These are phyloP conservation scores for Plodia interpunctella DNA, from an alignment of 1,140 invertebrate genomes.

Conservation along the genomic window DNA sequence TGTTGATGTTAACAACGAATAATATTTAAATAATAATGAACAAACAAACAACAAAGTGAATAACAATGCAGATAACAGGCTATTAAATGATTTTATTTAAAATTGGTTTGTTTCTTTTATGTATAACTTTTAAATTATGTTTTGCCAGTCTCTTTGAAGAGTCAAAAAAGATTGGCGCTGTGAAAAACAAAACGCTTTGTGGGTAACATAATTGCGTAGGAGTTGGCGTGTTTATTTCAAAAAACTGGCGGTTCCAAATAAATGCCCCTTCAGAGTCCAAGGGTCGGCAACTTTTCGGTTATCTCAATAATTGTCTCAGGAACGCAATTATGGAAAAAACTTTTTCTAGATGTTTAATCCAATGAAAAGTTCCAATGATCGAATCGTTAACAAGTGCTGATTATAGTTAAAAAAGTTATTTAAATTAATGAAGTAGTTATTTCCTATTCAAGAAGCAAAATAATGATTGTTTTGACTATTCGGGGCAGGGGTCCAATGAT, in stretches of 20 bases:
- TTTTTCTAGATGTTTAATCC: no score
- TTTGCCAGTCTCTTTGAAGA: constrained; percentile 3
- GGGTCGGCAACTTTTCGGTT: constrained; percentile 16
- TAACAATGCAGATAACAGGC: neutral
- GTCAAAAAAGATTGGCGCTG: neutral
- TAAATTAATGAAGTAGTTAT: no score
- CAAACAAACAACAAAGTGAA: constrained; percentile 4
- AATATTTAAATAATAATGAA: no score
- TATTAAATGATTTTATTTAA: no score
- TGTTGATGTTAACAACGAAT: no score
- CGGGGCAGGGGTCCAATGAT: neutral
- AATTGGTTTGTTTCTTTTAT: no score
- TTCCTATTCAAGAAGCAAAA: no score
- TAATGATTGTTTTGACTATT: no score
- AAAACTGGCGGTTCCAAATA: constrained; percentile 10
- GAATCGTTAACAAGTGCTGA: no score
- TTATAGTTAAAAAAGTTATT: no score
- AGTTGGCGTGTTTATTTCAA: constrained; percentile 20
- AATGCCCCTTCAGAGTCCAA: constrained; percentile 10
- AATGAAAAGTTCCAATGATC: neutral
- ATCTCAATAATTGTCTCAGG: constrained; percentile 11
- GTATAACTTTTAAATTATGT: no score
- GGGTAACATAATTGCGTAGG: constrained; percentile 17
- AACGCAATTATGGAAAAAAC: constrained; percentile 7
- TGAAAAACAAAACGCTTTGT: constrained; percentile 6